These are phyloP conservation scores for Andrena marginata DNA, from an alignment of 2,888 invertebrate species.

Conservation along the genomic window DNA sequence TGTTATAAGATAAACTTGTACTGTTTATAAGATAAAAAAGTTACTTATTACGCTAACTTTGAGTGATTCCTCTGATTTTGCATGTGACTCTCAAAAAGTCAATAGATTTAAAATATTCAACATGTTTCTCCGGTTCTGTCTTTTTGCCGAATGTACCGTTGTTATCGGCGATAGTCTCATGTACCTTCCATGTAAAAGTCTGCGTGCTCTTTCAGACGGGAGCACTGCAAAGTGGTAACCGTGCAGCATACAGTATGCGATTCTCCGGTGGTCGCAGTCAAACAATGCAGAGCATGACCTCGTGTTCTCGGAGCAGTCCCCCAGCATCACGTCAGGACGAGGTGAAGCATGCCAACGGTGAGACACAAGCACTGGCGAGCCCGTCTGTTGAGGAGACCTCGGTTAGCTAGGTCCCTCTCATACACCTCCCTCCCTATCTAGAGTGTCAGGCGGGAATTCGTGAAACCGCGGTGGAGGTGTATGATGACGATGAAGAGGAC, in stretches of 20 bases:
- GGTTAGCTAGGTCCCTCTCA: conserved; percentile 80
- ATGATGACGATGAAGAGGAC: conserved; percentile 61
- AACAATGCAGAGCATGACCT: conserved; percentile 86
- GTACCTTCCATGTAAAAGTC: not conserved
- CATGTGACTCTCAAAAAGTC: too few relatives aligned
- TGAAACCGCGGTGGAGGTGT: conserved; percentile 75
- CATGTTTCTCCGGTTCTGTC: not conserved
- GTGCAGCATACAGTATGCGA: conserved; percentile 85
- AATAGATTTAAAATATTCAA: not conserved
- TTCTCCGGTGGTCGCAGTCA: conserved; percentile 85
- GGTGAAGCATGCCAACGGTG: conserved; percentile 80
- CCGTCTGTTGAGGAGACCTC: conserved; percentile 83
- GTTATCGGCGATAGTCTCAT: not conserved
- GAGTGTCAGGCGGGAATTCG: conserved; percentile 68
- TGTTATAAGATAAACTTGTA: too few relatives aligned
- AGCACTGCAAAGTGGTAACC: conserved; percentile 75
- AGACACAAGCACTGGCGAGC: conserved; percentile 78
- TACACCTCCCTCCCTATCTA: conserved; percentile 77
- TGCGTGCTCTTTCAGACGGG: conserved; percentile 68
- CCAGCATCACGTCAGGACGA: conserved; percentile 72
- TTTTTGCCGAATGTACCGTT: not conserved
- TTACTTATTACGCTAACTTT: too few relatives aligned
- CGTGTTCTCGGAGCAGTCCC: conserved; percentile 82
- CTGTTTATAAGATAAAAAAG: too few relatives aligned
- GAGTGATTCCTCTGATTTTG: too few relatives aligned